Conservation (phyloP, 2,888 invertebrate genomes). For the Diarsia mendica region DNA sequence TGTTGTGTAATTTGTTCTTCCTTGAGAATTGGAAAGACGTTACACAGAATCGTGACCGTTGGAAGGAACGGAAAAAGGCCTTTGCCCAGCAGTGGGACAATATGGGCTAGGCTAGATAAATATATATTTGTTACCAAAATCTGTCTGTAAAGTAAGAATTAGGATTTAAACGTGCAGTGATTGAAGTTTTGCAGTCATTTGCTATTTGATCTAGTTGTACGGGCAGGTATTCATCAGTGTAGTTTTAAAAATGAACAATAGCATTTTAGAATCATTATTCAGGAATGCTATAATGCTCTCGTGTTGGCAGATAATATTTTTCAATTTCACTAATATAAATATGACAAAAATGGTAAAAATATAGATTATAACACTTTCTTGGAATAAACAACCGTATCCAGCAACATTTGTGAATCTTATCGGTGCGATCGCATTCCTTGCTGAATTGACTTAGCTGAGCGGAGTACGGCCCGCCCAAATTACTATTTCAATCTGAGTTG, state of each 20-base stretch:
- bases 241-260: background rate
- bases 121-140: background rate
- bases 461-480: slow-evolving; percentile 82
- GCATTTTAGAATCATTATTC: background rate
- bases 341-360: background rate
- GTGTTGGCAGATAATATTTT: background rate
- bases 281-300: background rate
- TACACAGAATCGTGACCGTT: too few relatives aligned
- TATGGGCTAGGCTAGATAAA: too few relatives aligned
- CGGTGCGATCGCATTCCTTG: slow-evolving; percentile 49
- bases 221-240: background rate
- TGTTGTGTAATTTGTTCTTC: background rate
- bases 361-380: background rate
- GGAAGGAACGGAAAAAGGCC: too few relatives aligned
- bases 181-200: background rate
- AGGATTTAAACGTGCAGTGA: background rate
- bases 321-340: background rate
- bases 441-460: slow-evolving; percentile 80
- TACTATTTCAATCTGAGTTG: slow-evolving; percentile 81
- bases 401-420: slow-evolving; percentile 49
- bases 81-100: too few relatives aligned
- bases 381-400: background rate
- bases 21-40: too few relatives aligned
- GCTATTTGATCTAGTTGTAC: background rate
- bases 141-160: background rate